Base-by-base conservation (phyloP, 2,113 vertebrate species). In the Datnioides undecimradiatus region DNA sequence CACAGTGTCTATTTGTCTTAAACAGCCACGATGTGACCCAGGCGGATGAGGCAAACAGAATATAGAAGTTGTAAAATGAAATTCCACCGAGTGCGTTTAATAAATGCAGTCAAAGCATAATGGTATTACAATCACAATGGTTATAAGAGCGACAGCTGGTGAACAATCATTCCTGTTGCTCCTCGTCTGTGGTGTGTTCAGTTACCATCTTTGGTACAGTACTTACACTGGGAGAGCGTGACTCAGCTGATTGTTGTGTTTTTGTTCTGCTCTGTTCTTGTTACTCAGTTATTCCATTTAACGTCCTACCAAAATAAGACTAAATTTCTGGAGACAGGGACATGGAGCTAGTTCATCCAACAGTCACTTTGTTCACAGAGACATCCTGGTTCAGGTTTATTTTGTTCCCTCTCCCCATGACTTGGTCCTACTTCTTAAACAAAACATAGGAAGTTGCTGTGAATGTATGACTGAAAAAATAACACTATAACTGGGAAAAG, bases 191-290 rank as follows among this genome's bases (percentile, higher is more conserved):
- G 34, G 57, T 46, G 25, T 60, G 66, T 84, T 67, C 43, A 12
- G 21, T 54, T 65, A 57, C 72, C 75, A 49, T 81, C 81, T 91
- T 83, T 81, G 76, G 78, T 74, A 59, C 25, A 57, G 55, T 33
- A 9, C 27, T 57, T 46, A 34, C 51, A 11, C 10, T 16, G 12
- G 19, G 34, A 60, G 21, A 60, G 48, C 60, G 51, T 69, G 69
- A 77, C 52, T 67, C 66, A 51, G 64, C 49, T 71, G 34, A 49
- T 17, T 19, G 6, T 31, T 77, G 46, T 40, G 8, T 63, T 76
- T 31, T 36, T 72, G 52, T 16, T 77, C 63, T 27, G 48, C 27
- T 62, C 57, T 60, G 36, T 25, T 57, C 41, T 66, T 36, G 12
- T 51, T 49, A 43, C 36, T 58, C 23, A 46, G 13, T 83, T 52